Evolutionary conservation across 2,888 invertebrate species (phyloP).

Genomic region (Drosophila acutilabella): DNA sequence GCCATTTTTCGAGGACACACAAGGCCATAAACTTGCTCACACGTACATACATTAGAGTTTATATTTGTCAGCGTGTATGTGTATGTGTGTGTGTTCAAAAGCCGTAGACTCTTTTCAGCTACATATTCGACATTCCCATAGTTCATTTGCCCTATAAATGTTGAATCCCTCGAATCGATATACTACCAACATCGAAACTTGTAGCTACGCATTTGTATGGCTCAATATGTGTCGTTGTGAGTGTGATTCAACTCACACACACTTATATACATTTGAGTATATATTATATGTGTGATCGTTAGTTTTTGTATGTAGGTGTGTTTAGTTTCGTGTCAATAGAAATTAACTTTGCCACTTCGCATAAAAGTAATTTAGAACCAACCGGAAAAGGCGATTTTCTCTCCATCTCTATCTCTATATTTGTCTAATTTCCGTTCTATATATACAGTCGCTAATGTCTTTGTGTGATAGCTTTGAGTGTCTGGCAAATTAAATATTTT

Average conservation of each 20-base stretch:
- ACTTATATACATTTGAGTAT: background rate
- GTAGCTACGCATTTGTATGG: slow-evolving; percentile 29
- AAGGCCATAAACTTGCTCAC: slow-evolving; percentile 43
- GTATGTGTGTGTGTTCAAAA: slow-evolving; percentile 1
- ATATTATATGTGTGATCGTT: background rate
- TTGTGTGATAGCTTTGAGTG: slow-evolving; percentile 30
- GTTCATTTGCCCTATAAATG: slow-evolving; percentile 76
- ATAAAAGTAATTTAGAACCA: slow-evolving; percentile 79
- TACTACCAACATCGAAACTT: slow-evolving; percentile 37
- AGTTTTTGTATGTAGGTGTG: slow-evolving; percentile 59
- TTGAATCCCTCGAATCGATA: slow-evolving; percentile 73
- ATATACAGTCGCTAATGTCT: slow-evolving; percentile 32
- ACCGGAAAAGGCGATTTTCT: slow-evolving; percentile 63
- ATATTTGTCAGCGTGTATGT: slow-evolving; percentile 5
- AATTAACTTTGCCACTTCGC: slow-evolving; percentile 79
- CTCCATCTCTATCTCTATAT: slow-evolving; percentile 59
- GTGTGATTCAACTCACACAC: slow-evolving; percentile 9
- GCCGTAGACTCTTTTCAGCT: background rate
- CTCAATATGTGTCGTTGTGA: slow-evolving; percentile 2
- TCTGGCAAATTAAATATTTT: slow-evolving; percentile 45
- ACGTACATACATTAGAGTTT: slow-evolving; percentile 12
- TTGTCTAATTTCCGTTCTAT: slow-evolving; percentile 72
- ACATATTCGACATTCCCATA: slow-evolving; percentile 50
- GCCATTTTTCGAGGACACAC: slow-evolving; percentile 56
- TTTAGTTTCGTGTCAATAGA: slow-evolving; percentile 79